Evolutionary conservation across 2,113 vertebrate species (phyloP).

Genomic region (Cacatua alba): DNA sequence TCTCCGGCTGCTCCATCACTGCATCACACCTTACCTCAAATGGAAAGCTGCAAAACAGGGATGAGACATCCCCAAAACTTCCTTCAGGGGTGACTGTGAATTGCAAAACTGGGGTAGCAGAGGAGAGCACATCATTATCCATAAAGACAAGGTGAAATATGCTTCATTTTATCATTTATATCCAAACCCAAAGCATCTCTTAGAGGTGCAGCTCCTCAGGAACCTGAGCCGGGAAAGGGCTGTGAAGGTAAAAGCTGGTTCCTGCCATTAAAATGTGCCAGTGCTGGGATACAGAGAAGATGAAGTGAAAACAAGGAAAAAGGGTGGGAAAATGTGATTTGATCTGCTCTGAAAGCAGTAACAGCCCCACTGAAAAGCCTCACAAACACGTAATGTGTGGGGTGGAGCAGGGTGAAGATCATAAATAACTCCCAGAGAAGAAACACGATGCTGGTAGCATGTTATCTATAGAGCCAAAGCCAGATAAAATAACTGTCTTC

Average conservation of each 20-base stretch:
- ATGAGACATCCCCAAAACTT: not conserved
- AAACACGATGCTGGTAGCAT: not conserved
- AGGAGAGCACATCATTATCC: not conserved
- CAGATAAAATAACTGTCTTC: not conserved
- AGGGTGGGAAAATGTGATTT: not conserved
- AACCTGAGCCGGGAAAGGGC: not conserved
- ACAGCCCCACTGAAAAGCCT: not conserved
- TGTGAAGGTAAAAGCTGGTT: not conserved
- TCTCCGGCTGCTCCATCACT: fast-evolving
- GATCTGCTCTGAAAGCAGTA: not conserved
- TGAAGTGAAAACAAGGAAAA: not conserved
- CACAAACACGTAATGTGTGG: not conserved
- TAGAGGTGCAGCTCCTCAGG: not conserved
- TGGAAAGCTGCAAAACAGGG: fast-evolving
- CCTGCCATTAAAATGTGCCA: not conserved
- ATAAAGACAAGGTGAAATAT: not conserved
- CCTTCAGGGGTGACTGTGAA: not conserved
- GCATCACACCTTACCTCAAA: not conserved
- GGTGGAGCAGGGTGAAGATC: not conserved
- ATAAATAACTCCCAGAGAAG: not conserved
- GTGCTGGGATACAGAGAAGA: not conserved
- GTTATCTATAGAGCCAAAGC: not conserved
- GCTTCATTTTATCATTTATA: not conserved
- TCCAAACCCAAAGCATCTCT: not conserved
- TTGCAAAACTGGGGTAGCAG: not conserved